Conservation (phyloP, 2,888 invertebrate genomes). For the Hemistola chrysoprasaria region DNA sequence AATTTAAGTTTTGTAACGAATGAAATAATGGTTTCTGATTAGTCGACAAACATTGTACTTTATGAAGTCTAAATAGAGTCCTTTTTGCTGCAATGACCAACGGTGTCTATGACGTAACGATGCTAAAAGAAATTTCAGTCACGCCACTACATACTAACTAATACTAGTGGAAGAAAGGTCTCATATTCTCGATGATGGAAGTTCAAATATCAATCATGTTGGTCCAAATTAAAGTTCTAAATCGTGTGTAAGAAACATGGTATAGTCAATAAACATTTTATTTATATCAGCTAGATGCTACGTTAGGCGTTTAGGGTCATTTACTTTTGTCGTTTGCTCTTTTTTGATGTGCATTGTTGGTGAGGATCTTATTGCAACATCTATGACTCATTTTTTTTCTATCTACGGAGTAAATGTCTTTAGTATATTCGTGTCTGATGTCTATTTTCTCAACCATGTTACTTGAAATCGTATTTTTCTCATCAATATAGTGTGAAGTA, state of each 20-base stretch:
- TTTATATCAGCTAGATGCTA: constrained; percentile 63
- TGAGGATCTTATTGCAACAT: constrained; percentile 24
- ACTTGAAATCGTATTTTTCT: too few relatives aligned
- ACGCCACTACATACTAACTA: constrained; percentile 67
- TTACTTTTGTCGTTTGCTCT: constrained; percentile 55
- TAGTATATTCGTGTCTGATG: too few relatives aligned
- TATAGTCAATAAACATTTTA: constrained; percentile 62
- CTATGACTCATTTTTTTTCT: constrained; percentile 9
- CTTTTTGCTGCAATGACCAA: constrained; percentile 41
- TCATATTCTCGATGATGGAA: constrained; percentile 25
- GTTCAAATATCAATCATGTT: constrained; percentile 43
- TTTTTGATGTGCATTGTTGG: constrained; percentile 49
- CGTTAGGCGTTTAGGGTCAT: constrained; percentile 67
- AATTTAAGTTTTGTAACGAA: constrained; percentile 49
- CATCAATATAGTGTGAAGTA: too few relatives aligned
- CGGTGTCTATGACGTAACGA: constrained; percentile 52
- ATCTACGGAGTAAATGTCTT: constrained; percentile 2
- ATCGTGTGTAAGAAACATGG: constrained; percentile 36
- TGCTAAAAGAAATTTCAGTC: constrained; percentile 61
- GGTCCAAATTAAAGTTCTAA: constrained; percentile 36
- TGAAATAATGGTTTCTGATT: constrained; percentile 59
- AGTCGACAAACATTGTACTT: constrained; percentile 52
- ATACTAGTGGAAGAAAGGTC: constrained; percentile 49
- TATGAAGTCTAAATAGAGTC: constrained; percentile 48
- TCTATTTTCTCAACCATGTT: too few relatives aligned